Evolutionary conservation across 2,888 invertebrate species (phyloP), one percentile per base, ranked within the genome.

Genomic region (Dicycla oo): DNA sequence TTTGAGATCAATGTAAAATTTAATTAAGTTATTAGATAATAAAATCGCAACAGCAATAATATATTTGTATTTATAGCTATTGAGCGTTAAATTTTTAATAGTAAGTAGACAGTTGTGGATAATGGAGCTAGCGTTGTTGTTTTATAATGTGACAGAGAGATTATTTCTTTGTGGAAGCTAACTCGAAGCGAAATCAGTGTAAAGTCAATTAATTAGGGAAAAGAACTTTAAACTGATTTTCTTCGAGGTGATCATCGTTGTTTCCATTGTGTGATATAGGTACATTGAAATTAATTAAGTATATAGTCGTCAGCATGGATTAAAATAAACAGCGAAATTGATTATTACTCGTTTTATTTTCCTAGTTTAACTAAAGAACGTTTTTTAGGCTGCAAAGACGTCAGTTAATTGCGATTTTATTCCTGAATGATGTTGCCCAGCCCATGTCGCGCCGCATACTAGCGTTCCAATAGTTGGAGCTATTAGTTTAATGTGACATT

Each of bases 1-100:
- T 94, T 94, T 93, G 93, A 95, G 94, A 94, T 94, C 91, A 92
- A 90, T 94, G 93, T 94, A 94, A 93, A 93, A 93, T 94, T 93
- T 93, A 94, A 80, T 84, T 85, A 86, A 85, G 86, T 75, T 81
- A 79, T 77, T 86, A 86, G 83, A 78, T 86, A 86, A 81, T 86
- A 91, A 92, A 91, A 93, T 93, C 94, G 95, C 95, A 91, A 95
- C 95, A 96, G 96, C 95, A 96, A 96, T 96, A 96, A 95, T 95
- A 94, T 94, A 95, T 95, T 95, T 96, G 95, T 96, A 95, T 95
- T 93, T 94, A 94, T 92, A 94, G 95, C 95, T 95, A 95, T 94
- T 93, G 95, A 94, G 95, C 94, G 95, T 95, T 95, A 93, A 94
- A 94, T 94, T 94, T 95, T 94, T 93, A 94, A 94, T 94, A 94